Conservation (phyloP, 2,888 invertebrate genomes). For the Hybos culiciformis region DNA sequence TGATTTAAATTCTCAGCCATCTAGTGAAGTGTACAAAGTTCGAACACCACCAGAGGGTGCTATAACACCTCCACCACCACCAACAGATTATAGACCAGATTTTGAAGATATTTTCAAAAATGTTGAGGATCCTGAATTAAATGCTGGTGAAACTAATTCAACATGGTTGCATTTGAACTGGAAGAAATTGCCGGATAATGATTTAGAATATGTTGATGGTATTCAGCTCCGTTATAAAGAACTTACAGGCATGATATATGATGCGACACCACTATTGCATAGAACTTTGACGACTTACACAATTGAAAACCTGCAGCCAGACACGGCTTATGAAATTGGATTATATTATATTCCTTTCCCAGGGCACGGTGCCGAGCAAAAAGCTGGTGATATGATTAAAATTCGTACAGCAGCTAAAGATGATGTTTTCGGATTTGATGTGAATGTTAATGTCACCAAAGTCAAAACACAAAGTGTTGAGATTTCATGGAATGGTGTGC, state of each 20-base stretch:
- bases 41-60: constrained; percentile 45
- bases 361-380: constrained; percentile 61
- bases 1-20: constrained; percentile 62
- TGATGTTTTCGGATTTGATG: constrained; percentile 74
- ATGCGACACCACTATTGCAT: constrained; percentile 73
- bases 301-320: constrained; percentile 63
- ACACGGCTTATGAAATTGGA: constrained; percentile 68
- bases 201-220: constrained; percentile 73
- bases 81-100: constrained; percentile 31
- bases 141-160: constrained; percentile 60
- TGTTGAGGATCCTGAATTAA: constrained; percentile 57
- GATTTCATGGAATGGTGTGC: constrained; percentile 71
- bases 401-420: constrained; percentile 53
- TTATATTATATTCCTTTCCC: constrained; percentile 73
- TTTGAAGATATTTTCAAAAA: constrained; percentile 38
- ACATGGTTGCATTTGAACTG: constrained; percentile 66
- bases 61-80: constrained; percentile 39
- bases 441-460: constrained; percentile 58
- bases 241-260: constrained; percentile 67
- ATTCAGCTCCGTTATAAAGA: constrained; percentile 77
- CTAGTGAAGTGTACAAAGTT: constrained; percentile 62
- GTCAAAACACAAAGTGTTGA: constrained; percentile 66
- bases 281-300: constrained; percentile 63
- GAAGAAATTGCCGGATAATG: constrained; percentile 68
- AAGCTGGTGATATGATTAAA: constrained; percentile 54